These are phyloP conservation scores for Catostylus mosaicus DNA, from an alignment of 30 jellyfish, hydroid and myxozoan genomes.

Conservation along the genomic window DNA sequence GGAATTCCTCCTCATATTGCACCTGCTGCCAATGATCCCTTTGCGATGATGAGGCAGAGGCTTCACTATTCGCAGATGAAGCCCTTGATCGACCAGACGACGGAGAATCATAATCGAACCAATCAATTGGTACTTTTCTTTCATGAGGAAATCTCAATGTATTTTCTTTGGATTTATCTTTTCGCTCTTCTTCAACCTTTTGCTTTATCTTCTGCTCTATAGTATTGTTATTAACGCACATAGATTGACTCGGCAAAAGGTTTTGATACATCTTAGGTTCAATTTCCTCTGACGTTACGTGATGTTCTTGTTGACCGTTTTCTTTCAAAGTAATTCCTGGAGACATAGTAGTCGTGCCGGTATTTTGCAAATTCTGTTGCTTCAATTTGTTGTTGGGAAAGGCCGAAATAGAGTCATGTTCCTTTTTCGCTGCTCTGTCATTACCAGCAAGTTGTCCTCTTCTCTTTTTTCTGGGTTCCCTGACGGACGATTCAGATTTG, in stretches of 20 bases:
- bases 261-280: too few species aligned
- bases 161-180: too few species aligned
- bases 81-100: slow-evolving; percentile 45
- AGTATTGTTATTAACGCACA: too few species aligned
- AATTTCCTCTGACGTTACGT: not conserved
- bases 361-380: not conserved
- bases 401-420: not conserved
- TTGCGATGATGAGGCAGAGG: not conserved
- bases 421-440: not conserved
- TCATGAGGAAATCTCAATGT: too few species aligned
- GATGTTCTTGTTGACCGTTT: not conserved
- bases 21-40: not conserved
- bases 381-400: not conserved
- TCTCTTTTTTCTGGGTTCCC: not conserved
- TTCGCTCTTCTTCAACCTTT: too few species aligned
- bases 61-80: slow-evolving; percentile 30
- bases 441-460: not conserved
- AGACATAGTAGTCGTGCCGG: not conserved
- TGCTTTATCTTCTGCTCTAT: too few species aligned
- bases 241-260: too few species aligned
- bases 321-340: not conserved
- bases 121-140: slow-evolving; percentile 17
- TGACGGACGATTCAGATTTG: slow-evolving; percentile 12
- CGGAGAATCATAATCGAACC: slow-evolving; percentile 52
- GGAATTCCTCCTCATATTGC: slow-evolving; percentile 44